These are phyloP conservation scores for Furnarius figulus DNA, from an alignment of 2,113 vertebrate species.

Conservation along the genomic window DNA sequence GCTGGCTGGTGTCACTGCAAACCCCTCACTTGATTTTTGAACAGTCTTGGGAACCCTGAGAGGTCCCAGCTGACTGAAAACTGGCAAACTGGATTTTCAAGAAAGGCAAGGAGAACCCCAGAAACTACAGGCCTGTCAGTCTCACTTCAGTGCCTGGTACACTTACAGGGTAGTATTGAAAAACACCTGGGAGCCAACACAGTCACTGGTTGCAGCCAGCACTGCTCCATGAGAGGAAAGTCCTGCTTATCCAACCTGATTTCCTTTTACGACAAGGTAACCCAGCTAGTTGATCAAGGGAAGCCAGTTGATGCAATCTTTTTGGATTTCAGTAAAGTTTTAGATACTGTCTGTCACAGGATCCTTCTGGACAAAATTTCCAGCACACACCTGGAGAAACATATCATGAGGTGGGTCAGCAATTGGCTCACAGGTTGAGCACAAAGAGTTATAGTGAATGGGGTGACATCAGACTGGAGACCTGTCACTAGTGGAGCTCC, in stretches of 20 bases:
- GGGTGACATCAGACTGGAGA: background rate
- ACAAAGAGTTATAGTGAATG: background rate
- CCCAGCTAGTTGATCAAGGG: background rate
- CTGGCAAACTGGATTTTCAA: background rate
- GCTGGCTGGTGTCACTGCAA: background rate
- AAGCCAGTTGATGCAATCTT: background rate
- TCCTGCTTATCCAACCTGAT: background rate
- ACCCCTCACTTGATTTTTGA: background rate
- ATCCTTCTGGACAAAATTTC: background rate
- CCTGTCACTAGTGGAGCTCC: background rate
- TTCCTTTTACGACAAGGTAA: background rate
- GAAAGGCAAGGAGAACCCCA: background rate
- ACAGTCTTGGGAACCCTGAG: background rate
- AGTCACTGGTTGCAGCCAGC: background rate
- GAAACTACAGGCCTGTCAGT: background rate
- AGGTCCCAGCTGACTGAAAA: background rate
- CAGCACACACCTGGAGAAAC: background rate
- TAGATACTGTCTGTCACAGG: background rate
- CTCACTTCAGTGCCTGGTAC: background rate
- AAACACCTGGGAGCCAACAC: background rate
- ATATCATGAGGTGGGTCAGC: background rate
- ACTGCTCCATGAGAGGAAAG: background rate
- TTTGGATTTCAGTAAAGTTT: background rate
- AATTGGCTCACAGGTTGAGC: background rate
- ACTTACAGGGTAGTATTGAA: background rate